A percentile compares a stretch with the other conserved stretches of the same genome.
Conservation (phyloP, 2,888 invertebrate species). For the Coleophora flavipennella region DNA sequence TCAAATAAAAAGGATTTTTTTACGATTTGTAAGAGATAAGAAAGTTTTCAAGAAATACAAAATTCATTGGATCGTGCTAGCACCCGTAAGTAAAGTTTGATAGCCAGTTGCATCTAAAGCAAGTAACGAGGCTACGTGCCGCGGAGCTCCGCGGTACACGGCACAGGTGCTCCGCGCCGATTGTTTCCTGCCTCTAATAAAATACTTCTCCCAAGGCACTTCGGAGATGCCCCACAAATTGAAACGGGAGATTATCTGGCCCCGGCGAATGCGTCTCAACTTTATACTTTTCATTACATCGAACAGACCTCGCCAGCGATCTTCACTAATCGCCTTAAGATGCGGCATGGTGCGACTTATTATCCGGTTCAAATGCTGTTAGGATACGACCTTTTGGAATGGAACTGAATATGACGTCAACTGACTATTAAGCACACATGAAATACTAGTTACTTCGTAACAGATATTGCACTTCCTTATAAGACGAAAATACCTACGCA, state of each 20-base stretch:
- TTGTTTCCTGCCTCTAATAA: conserved; percentile 43
- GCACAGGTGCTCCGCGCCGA: conserved; percentile 37
- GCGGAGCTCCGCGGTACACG: conserved; percentile 12
- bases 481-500: too few relatives aligned
- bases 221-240: conserved; percentile 44
- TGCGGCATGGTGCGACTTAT: conserved; percentile 6
- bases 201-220: conserved; percentile 57
- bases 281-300: conserved; percentile 62
- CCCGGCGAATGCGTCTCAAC: conserved; percentile 42
- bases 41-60: too few relatives aligned
- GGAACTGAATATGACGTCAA: too few relatives aligned
- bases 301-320: conserved; percentile 35
- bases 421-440: too few relatives aligned
- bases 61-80: too few relatives aligned
- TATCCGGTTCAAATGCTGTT: too few relatives aligned
- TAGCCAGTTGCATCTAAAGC: neutral
- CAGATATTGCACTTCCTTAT: too few relatives aligned
- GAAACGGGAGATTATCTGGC: conserved; percentile 62
- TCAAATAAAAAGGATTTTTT: too few relatives aligned
- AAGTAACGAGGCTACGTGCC: neutral
- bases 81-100: neutral
- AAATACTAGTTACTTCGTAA: too few relatives aligned
- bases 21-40: too few relatives aligned
- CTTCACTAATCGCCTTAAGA: conserved; percentile 41
- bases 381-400: too few relatives aligned